phyloP scores from a whole-genome alignment of 1,140 invertebrate species.

The Propsilocerus akamusi region DNA sequence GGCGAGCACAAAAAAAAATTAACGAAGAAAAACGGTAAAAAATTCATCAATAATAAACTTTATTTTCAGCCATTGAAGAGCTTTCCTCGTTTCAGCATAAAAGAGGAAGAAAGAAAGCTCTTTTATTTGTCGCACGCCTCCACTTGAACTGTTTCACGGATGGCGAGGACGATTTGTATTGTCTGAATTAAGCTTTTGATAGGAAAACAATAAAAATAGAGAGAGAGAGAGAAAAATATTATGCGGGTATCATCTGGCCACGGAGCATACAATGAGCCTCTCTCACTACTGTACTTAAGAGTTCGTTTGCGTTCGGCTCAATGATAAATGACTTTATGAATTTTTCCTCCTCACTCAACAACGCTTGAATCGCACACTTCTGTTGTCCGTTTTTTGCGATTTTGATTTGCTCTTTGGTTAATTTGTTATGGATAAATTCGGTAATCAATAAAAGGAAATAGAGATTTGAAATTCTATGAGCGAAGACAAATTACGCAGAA shows the following conservation, averaged over 20 bases:
- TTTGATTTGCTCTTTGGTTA: background rate
- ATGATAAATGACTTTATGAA: background rate
- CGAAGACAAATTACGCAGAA: conserved; percentile 1
- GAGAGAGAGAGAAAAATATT: background rate
- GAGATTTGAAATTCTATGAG: background rate
- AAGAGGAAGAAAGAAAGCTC: background rate
- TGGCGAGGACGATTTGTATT: background rate
- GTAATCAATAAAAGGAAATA: background rate
- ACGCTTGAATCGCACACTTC: background rate
- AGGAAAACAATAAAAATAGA: background rate
- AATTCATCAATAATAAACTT: conserved; percentile 1
- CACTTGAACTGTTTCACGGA: background rate
- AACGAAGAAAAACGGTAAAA: background rate
- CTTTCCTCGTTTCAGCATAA: background rate
- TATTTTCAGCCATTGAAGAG: background rate
- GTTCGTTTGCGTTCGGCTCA: background rate
- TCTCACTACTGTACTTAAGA: background rate
- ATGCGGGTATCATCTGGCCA: background rate
- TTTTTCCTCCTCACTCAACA: background rate
- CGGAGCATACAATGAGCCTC: background rate
- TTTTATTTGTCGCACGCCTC: background rate
- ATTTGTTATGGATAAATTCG: background rate
- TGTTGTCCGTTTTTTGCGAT: background rate
- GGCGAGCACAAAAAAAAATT: too few species aligned
- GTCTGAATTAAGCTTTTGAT: background rate